Conservation (phyloP, 2,113 vertebrate genomes). For the Meriones unguiculatus region DNA sequence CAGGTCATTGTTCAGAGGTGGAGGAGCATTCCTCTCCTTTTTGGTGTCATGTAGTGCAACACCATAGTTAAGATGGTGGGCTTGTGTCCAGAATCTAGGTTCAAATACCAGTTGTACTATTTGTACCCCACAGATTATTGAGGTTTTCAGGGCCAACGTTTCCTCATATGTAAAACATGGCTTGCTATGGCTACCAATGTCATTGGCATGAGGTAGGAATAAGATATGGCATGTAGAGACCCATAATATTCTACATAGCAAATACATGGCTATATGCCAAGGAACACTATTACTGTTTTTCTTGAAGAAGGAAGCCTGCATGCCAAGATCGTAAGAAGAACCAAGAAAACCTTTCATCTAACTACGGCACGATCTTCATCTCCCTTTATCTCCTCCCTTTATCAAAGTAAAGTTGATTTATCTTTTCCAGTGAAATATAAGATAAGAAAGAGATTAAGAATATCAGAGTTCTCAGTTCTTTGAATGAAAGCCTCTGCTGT, state of each 20-base stretch:
- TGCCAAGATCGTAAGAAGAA: background rate
- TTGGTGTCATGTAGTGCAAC: background rate
- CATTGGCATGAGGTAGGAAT: background rate
- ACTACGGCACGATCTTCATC: too few species aligned
- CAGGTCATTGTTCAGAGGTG: background rate
- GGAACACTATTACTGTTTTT: background rate
- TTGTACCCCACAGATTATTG: constrained; percentile 10
- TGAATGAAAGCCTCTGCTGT: background rate
- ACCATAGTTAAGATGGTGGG: background rate
- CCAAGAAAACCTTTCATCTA: background rate
- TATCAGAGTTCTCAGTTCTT: background rate
- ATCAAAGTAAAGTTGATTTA: background rate
- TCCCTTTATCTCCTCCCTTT: background rate
- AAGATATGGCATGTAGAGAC: background rate
- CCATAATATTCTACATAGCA: background rate
- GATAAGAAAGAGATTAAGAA: background rate
- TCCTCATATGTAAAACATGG: background rate
- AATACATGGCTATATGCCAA: background rate
- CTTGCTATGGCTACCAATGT: background rate
- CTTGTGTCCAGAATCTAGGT: background rate
- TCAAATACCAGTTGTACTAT: background rate
- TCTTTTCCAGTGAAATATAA: background rate
- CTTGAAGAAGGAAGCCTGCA: background rate
- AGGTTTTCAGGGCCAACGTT: background rate
- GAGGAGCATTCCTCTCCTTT: background rate